Evolutionary conservation across 2,797 vertebrate genomes (phyloP).

Genomic region (Aselliscus stoliczkanus): DNA sequence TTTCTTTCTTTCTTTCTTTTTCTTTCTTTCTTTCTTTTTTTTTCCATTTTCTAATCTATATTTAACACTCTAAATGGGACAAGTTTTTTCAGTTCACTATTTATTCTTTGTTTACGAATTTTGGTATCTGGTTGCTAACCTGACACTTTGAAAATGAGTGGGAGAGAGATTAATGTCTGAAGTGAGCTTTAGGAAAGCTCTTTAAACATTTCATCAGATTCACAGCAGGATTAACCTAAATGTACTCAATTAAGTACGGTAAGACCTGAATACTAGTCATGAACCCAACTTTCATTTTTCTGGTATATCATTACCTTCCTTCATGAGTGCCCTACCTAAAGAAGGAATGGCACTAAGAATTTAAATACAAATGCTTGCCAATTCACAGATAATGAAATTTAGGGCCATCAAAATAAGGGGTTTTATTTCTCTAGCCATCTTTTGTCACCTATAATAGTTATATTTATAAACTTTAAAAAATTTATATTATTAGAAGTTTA

Average conservation of each 20-base stretch:
- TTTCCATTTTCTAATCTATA: background rate
- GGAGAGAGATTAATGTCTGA: background rate
- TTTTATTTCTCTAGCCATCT: slow-evolving; percentile 33
- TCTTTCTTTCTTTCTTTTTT: background rate
- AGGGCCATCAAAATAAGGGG: slow-evolving; percentile 31
- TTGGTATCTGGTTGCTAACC: slow-evolving; percentile 17
- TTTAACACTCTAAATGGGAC: background rate
- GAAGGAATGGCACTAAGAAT: background rate
- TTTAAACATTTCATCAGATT: background rate
- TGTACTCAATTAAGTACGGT: background rate
- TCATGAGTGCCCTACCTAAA: background rate
- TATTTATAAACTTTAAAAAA: slow-evolving; percentile 28
- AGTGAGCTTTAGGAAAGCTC: background rate
- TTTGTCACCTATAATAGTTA: slow-evolving; percentile 60
- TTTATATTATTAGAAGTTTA: slow-evolving; percentile 69
- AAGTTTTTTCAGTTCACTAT: slow-evolving; percentile 3
- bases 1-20: background rate
- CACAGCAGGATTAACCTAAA: background rate
- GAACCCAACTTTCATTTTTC: background rate
- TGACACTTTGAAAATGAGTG: slow-evolving; percentile 10
- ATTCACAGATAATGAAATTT: background rate
- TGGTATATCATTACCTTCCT: background rate
- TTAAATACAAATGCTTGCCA: slow-evolving; percentile 3
- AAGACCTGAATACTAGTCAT: background rate
- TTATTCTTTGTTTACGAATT: slow-evolving; percentile 42